Evolutionary conservation across 2,113 vertebrate species (phyloP).

Genomic region (Himantopus leucocephalus): DNA sequence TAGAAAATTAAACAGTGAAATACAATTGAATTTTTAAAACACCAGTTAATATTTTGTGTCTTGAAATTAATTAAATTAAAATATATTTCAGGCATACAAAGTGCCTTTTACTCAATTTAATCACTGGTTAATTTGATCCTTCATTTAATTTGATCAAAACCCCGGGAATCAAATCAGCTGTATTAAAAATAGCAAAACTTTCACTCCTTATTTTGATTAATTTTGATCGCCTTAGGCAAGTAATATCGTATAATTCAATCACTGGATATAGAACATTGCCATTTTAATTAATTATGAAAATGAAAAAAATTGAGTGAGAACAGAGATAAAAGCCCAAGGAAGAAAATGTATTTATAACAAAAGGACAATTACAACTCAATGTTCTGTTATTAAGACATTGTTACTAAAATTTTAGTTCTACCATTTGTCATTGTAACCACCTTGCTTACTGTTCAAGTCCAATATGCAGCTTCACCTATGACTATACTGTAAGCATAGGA

Average conservation of each 20-base stretch:
- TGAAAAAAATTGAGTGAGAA: slow-evolving; percentile 29
- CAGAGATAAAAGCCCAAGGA: slow-evolving; percentile 45
- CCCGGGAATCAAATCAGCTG: slow-evolving; percentile 56
- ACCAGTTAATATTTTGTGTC: slow-evolving; percentile 22
- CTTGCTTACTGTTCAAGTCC: background rate
- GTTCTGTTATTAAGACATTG: slow-evolving; percentile 28
- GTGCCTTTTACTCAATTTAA: slow-evolving; percentile 66
- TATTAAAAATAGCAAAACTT: slow-evolving; percentile 70
- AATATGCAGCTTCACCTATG: background rate
- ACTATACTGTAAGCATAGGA: background rate
- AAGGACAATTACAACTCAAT: slow-evolving; percentile 28
- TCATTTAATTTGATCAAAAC: slow-evolving; percentile 72
- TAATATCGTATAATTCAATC: slow-evolving; percentile 70
- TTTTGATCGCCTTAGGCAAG: slow-evolving; percentile 64
- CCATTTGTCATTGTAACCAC: background rate
- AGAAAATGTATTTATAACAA: slow-evolving; percentile 37
- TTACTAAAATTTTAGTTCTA: background rate
- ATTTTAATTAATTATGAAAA: slow-evolving; percentile 71
- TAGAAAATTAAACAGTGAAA: slow-evolving; percentile 32
- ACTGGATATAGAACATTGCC: slow-evolving; percentile 57
- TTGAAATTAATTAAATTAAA: slow-evolving; percentile 66
- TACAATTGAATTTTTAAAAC: slow-evolving; percentile 36
- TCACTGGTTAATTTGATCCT: slow-evolving; percentile 63
- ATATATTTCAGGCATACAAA: slow-evolving; percentile 55
- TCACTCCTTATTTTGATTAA: slow-evolving; percentile 67